Evolutionary conservation across 2,888 invertebrate genomes (phyloP).

Genomic region (Allolobophora icterica): DNA sequence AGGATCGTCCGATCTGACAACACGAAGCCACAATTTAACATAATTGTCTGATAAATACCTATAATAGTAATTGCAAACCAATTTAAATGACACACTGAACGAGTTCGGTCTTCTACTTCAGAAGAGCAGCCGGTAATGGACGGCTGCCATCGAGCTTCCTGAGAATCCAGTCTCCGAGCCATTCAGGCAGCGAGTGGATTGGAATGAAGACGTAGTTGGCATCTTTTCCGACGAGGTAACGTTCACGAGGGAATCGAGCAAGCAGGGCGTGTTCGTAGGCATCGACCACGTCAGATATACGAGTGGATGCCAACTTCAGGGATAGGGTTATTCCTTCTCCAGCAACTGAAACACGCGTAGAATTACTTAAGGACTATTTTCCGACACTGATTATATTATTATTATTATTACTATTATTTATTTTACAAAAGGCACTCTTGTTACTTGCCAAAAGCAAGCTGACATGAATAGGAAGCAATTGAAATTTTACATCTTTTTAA

Average conservation of each 20-base stretch:
- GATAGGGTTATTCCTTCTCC: background rate
- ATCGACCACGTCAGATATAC: background rate
- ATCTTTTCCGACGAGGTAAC: constrained; percentile 21
- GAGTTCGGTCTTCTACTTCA: background rate
- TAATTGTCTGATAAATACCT: background rate
- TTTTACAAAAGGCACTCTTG: too few relatives aligned
- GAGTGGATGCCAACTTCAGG: background rate
- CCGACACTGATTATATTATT: background rate
- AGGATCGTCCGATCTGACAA: background rate
- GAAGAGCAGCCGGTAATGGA: background rate
- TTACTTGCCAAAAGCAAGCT: too few relatives aligned
- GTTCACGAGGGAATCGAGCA: background rate
- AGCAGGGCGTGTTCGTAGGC: constrained; percentile 8
- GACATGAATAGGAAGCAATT: too few relatives aligned
- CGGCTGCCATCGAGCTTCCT: background rate
- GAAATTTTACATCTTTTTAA: too few relatives aligned
- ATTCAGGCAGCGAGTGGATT: constrained; percentile 22
- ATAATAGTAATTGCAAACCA: background rate
- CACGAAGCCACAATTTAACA: background rate
- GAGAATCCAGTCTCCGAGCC: constrained; percentile 29
- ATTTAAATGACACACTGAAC: background rate
- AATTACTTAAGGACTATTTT: background rate
- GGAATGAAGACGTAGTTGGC: constrained; percentile 25
- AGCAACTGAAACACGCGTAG: background rate
- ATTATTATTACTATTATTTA: too few relatives aligned